Evolutionary conservation across 2,888 invertebrate genomes (phyloP).

Genomic region (Dryocosmus kuriphilus): DNA sequence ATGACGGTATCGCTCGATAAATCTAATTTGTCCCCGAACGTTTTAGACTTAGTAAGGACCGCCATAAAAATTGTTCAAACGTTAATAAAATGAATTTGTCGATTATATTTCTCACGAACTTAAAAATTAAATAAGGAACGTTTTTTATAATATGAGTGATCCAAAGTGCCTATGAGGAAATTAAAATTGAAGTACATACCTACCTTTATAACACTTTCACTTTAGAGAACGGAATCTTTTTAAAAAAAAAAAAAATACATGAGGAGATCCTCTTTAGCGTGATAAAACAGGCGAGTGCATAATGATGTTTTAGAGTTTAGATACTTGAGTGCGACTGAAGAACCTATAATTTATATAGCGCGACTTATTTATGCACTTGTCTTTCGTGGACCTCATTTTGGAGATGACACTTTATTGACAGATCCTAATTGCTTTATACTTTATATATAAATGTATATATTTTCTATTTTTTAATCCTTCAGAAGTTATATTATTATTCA

Average conservation of each 20-base stretch:
- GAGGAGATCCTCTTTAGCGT: not conserved
- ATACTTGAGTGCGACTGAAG: not conserved
- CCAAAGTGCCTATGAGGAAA: not conserved
- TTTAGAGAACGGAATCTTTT: not conserved
- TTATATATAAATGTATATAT: too few species aligned
- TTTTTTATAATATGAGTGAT: not conserved
- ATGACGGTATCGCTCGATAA: not conserved
- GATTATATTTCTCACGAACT: not conserved
- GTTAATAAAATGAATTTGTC: not conserved
- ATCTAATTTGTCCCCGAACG: not conserved
- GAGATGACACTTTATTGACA: too few species aligned
- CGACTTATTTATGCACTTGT: too few species aligned
- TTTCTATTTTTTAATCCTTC: too few species aligned
- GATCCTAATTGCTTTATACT: too few species aligned
- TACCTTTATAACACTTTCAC: not conserved
- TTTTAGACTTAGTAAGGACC: not conserved
- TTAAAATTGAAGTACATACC: not conserved
- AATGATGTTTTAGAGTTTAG: not conserved
- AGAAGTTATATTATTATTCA: too few species aligned
- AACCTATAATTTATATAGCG: not conserved
- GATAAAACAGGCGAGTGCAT: not conserved
- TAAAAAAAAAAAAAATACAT: not conserved
- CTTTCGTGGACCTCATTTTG: too few species aligned
- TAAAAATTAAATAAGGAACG: not conserved
- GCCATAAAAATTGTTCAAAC: slow-evolving; percentile 2